Percentiles rank a stretch among this genome's conserved stretches.
Evolutionary conservation across 2,888 invertebrate genomes (phyloP).

Genomic region (Stegophylla sp.): DNA sequence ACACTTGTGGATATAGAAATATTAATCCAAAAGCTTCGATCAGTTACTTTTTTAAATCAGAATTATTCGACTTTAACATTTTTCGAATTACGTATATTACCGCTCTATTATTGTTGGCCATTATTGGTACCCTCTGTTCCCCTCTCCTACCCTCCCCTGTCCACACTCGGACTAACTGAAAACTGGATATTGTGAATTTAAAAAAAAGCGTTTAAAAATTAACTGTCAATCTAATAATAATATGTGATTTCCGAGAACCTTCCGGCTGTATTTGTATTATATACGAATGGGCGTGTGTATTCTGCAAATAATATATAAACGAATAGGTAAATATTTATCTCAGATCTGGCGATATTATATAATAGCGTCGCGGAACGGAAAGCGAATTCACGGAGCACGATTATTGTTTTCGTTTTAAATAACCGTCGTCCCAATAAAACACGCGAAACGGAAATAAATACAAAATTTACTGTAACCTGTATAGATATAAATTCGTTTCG

Average conservation of each 20-base stretch:
- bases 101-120: too few species aligned
- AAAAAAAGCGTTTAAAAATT: too few species aligned
- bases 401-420: conserved; percentile 1
- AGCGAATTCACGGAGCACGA: background rate
- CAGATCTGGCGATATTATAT: background rate
- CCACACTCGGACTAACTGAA: too few species aligned
- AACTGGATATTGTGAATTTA: too few species aligned
- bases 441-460: conserved; percentile 18
- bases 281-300: background rate
- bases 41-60: too few species aligned
- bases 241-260: background rate
- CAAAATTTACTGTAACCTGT: background rate
- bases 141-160: too few species aligned
- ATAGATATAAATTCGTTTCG: conserved; percentile 12
- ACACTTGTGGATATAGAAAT: too few species aligned
- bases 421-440: background rate
- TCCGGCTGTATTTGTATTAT: too few species aligned
- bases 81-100: too few species aligned
- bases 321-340: background rate
- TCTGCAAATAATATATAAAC: background rate
- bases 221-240: background rate
- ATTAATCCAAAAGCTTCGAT: too few species aligned
- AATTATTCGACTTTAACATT: too few species aligned
- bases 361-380: background rate
- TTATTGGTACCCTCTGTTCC: too few species aligned